Evolutionary conservation across 35 echinoderm and acorn worm species (phyloP).

Genomic region (Ophioderma brevispina): DNA sequence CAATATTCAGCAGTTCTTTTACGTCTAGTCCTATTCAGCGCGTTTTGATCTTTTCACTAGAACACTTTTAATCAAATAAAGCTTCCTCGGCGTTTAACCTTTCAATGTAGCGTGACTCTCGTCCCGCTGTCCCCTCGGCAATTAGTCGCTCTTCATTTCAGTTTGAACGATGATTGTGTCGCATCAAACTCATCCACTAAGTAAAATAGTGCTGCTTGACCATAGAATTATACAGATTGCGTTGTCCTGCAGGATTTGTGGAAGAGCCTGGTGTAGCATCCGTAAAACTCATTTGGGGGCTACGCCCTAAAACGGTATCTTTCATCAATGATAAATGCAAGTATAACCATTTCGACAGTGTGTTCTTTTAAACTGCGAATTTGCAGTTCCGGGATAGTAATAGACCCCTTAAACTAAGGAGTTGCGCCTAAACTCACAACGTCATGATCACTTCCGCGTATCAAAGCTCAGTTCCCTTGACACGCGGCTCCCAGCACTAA

Average conservation of each 20-base stretch:
- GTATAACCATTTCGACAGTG: slow-evolving; percentile 10
- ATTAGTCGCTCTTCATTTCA: slow-evolving; percentile 10
- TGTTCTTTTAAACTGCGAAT: slow-evolving; percentile 8
- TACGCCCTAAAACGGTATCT: slow-evolving; percentile 9
- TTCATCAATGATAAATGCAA: slow-evolving; percentile 7
- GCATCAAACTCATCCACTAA: background rate
- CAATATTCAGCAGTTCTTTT: background rate
- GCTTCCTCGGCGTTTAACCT: slow-evolving; percentile 12
- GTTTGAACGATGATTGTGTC: background rate
- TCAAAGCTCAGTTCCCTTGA: background rate
- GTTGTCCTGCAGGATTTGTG: background rate
- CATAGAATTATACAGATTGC: background rate
- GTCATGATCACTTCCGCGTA: background rate
- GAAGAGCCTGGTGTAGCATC: background rate
- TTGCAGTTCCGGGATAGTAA: background rate
- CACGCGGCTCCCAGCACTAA: background rate
- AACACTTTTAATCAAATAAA: slow-evolving; percentile 12
- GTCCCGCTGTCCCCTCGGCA: slow-evolving; percentile 1
- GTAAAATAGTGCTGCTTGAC: background rate
- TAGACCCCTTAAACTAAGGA: slow-evolving; percentile 3
- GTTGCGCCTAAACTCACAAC: slow-evolving; percentile 1
- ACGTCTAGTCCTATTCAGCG: background rate
- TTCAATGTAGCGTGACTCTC: slow-evolving; percentile 4
- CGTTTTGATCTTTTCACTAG: slow-evolving; percentile 6
- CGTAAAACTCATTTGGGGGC: background rate